These are phyloP conservation scores for Brachyptera risi DNA, from an alignment of 2,888 invertebrate species.

Conservation along the genomic window DNA sequence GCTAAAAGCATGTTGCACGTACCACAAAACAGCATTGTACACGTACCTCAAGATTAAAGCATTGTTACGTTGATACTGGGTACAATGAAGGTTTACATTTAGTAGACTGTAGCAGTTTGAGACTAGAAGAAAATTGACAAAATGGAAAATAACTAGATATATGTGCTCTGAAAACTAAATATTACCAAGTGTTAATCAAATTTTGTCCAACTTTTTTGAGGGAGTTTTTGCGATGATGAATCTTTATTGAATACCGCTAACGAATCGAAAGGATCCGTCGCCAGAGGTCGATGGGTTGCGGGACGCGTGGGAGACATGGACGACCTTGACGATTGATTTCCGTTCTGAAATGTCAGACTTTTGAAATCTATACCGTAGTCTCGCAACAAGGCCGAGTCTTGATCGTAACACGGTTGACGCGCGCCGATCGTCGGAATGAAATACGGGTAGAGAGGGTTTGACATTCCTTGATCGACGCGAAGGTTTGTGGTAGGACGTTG, in stretches of 20 bases:
- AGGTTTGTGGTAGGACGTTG: constrained; percentile 5
- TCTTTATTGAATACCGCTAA: constrained; percentile 22
- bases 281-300: constrained; percentile 30
- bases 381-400: constrained; percentile 63
- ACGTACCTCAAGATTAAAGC: too few species aligned
- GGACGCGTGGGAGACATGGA: constrained; percentile 28
- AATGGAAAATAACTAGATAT: too few species aligned
- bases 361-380: constrained; percentile 71
- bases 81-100: too few species aligned
- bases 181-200: constrained; percentile 54
- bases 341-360: constrained; percentile 43
- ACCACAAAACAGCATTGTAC: too few species aligned
- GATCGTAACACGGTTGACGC: constrained; percentile 42
- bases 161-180: too few species aligned
- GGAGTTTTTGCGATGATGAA: constrained; percentile 43
- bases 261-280: constrained; percentile 33
- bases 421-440: constrained; percentile 37
- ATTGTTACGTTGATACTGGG: too few species aligned
- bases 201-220: constrained; percentile 56
- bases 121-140: too few species aligned
- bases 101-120: too few species aligned
- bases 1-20: too few species aligned
- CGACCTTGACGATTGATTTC: neutral
- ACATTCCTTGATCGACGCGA: constrained; percentile 48
- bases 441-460: constrained; percentile 50